Percentiles rank a stretch among this genome's conserved stretches.
These are phyloP conservation scores for Porites lobata DNA, from an alignment of 92 coral and sea anemone genomes.

Conservation along the genomic window DNA sequence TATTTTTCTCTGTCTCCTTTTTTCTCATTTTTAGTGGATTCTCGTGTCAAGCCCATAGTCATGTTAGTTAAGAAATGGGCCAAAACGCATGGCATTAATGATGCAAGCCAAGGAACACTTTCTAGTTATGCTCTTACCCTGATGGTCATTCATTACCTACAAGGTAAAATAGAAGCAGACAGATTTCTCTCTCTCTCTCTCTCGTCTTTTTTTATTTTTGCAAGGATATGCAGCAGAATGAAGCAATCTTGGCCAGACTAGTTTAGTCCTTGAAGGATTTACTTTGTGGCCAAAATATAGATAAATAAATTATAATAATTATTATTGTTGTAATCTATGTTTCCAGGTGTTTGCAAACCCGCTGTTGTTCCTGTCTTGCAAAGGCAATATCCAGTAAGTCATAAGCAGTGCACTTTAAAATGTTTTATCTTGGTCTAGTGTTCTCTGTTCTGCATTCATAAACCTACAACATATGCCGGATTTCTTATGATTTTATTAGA, in stretches of 20 bases:
- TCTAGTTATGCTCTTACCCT: constrained; percentile 93
- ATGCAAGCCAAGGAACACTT: constrained; percentile 94
- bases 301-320: too few species aligned
- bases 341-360: constrained; percentile 84
- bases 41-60: constrained; percentile 87
- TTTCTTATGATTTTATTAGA: too few species aligned
- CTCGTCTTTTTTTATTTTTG: background rate
- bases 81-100: constrained; percentile 90
- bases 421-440: background rate
- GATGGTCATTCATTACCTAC: constrained; percentile 94
- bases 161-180: constrained; percentile 64
- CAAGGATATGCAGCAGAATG: too few species aligned
- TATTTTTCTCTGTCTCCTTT: too few species aligned
- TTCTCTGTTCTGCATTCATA: too few species aligned
- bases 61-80: constrained; percentile 97
- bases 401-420: too few species aligned
- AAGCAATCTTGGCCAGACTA: too few species aligned
- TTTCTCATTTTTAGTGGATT: constrained; percentile 72
- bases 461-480: too few species aligned
- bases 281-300: too few species aligned
- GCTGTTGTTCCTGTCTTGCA: constrained; percentile 92
- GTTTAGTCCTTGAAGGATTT: too few species aligned
- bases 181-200: background rate
- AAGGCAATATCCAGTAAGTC: constrained; percentile 81
- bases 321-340: background rate